Evolutionary conservation across 2,888 invertebrate genomes (phyloP).

Genomic region (Zaprionus lineosus): DNA sequence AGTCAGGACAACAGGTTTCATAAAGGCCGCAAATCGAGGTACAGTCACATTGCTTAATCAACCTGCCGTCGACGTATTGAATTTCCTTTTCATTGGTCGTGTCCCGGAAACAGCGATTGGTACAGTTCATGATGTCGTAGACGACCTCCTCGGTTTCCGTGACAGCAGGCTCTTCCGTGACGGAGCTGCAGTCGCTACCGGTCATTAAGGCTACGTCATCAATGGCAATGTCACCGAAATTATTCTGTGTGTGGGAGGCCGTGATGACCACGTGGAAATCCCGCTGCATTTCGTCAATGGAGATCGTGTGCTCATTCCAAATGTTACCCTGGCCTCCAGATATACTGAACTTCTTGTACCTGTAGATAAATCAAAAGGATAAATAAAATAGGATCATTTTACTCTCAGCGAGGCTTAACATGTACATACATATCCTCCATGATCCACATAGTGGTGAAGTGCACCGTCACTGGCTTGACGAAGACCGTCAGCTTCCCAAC

Average conservation of each 20-base stretch:
- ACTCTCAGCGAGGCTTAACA: neutral
- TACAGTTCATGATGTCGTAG: conserved; percentile 81
- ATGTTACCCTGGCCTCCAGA: conserved; percentile 88
- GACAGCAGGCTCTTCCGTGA: conserved; percentile 33
- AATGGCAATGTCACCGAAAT: conserved; percentile 90
- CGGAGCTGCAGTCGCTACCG: conserved; percentile 67
- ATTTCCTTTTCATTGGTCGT: neutral
- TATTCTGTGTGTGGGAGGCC: conserved; percentile 87
- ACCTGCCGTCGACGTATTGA: conserved; percentile 16
- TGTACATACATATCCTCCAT: conserved; percentile 34
- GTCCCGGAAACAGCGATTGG: conserved; percentile 31
- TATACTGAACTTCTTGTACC: conserved; percentile 85
- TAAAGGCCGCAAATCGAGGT: conserved; percentile 84
- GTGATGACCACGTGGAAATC: conserved; percentile 89
- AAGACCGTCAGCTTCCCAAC: conserved; percentile 85
- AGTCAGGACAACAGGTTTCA: conserved; percentile 88
- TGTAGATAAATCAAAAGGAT: neutral
- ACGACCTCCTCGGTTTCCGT: conserved; percentile 11
- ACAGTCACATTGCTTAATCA: conserved; percentile 85
- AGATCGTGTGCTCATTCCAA: conserved; percentile 86
- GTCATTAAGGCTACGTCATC: conserved; percentile 89
- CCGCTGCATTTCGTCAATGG: conserved; percentile 83
- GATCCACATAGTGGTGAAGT: conserved; percentile 66
- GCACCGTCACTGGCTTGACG: too few species aligned
- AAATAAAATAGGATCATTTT: neutral